A percentile compares a stretch with the other conserved stretches of the same genome.
Evolutionary conservation across 2,888 invertebrate genomes (phyloP).

Genomic region (Lydus trimaculatus): DNA sequence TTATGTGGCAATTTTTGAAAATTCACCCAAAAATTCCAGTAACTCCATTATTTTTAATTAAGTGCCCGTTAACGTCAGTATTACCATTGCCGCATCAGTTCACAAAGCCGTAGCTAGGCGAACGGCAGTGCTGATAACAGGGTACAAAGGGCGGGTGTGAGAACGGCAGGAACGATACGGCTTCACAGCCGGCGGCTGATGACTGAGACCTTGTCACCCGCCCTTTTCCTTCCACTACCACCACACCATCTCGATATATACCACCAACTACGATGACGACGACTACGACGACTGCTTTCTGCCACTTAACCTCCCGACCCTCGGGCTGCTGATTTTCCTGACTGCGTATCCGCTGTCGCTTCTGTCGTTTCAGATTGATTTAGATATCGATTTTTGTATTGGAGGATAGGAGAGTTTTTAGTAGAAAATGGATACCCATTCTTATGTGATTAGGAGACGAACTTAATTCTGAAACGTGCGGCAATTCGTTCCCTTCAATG

Average conservation of each 20-base stretch:
- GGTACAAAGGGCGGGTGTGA: conserved; percentile 10
- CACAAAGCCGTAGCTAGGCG: conserved; percentile 26
- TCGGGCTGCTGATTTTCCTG: conserved; percentile 39
- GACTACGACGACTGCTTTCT: conserved; percentile 46
- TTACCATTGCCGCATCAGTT: conserved; percentile 21
- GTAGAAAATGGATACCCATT: conserved; percentile 3
- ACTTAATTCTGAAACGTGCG: conserved; percentile 19
- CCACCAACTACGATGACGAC: conserved; percentile 1
- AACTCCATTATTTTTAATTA: conserved; percentile 1
- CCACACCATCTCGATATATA: conserved; percentile 25
- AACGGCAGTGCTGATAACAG: conserved; percentile 23
- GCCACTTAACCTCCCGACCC: conserved; percentile 44
- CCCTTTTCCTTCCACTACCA: conserved; percentile 35
- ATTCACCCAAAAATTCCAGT: neutral
- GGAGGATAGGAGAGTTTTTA: conserved; percentile 20
- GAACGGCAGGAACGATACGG: conserved; percentile 1
- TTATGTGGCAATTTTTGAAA: neutral
- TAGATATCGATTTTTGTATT: conserved; percentile 39
- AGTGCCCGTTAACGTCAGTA: conserved; percentile 4
- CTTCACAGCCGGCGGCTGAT: conserved; percentile 49
- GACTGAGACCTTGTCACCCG: conserved; percentile 54
- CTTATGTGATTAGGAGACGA: conserved; percentile 26
- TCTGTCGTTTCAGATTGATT: conserved; percentile 41
- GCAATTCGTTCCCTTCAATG: conserved; percentile 13
- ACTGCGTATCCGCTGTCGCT: conserved; percentile 43